Conservation (phyloP, 2,113 vertebrate species). For the Delphinus delphis region DNA sequence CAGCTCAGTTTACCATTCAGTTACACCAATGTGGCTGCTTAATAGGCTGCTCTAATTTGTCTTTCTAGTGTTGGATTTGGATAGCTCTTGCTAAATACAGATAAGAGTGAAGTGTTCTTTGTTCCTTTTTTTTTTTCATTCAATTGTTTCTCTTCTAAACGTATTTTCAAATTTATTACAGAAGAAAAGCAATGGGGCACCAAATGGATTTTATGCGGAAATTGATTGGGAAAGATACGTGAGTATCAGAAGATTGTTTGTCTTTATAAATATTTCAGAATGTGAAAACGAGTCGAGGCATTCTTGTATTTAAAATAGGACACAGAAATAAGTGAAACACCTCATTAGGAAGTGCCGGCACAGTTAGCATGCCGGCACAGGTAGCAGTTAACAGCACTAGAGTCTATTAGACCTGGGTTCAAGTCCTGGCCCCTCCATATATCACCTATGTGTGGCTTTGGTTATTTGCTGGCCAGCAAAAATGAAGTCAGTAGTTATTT, state of each 20-base stretch:
- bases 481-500: background rate
- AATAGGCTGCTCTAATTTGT: background rate
- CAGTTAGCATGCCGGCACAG: background rate
- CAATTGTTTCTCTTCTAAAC: background rate
- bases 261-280: background rate
- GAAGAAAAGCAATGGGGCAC: conserved; percentile 97
- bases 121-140: background rate
- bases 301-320: background rate
- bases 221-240: conserved; percentile 99
- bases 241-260: conserved; percentile 80
- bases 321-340: background rate
- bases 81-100: conserved; percentile 48
- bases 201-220: conserved; percentile 97
- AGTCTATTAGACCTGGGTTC: background rate
- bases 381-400: background rate
- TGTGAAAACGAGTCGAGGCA: background rate
- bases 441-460: background rate
- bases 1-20: background rate
- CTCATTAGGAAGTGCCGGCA: background rate
- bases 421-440: background rate
- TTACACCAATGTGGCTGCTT: background rate
- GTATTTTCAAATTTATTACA: conserved; percentile 80
- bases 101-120: background rate
- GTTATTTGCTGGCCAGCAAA: background rate
- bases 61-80: background rate